Evolutionary conservation across 1,140 invertebrate species (phyloP).

Genomic region (Ruditapes philippinarum): DNA sequence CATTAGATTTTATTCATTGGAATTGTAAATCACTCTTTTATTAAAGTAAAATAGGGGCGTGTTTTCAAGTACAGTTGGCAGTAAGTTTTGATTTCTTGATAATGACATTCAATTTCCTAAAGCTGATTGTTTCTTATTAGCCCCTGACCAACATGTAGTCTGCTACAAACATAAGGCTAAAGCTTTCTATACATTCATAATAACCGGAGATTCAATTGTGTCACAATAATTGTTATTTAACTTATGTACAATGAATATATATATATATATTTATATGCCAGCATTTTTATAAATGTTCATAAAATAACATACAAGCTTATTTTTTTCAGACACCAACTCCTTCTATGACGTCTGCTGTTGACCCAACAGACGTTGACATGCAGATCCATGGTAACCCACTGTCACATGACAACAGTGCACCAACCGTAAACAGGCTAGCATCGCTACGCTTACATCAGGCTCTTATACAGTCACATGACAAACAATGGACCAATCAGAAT

Average conservation of each 20-base stretch:
- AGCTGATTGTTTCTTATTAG: not conserved
- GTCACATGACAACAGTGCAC: constrained; percentile 15
- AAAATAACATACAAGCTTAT: no score
- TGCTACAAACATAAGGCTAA: no score
- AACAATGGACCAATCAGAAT: constrained; percentile 69
- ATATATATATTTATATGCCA: not conserved
- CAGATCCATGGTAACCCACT: not conserved
- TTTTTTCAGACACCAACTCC: constrained; percentile 59
- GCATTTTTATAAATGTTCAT: not conserved
- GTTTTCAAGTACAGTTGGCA: not conserved
- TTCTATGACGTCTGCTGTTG: constrained; percentile 1
- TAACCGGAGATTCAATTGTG: no score
- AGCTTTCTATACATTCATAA: no score
- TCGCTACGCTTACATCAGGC: constrained; percentile 70
- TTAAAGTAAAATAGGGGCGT: not conserved
- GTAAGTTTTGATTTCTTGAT: not conserved
- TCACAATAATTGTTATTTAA: no score
- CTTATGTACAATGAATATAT: no score
- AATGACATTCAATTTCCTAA: not conserved
- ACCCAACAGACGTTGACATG: constrained; percentile 10
- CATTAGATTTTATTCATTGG: constrained; percentile 11
- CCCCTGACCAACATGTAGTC: no score
- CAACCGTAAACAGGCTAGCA: constrained; percentile 65
- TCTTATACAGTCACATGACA: constrained; percentile 74
- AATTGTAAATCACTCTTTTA: not conserved